Percentiles rank a stretch among this genome's conserved stretches.
These are phyloP conservation scores for Rachycentron canadum DNA, from an alignment of 2,797 vertebrate species.

Conservation along the genomic window DNA sequence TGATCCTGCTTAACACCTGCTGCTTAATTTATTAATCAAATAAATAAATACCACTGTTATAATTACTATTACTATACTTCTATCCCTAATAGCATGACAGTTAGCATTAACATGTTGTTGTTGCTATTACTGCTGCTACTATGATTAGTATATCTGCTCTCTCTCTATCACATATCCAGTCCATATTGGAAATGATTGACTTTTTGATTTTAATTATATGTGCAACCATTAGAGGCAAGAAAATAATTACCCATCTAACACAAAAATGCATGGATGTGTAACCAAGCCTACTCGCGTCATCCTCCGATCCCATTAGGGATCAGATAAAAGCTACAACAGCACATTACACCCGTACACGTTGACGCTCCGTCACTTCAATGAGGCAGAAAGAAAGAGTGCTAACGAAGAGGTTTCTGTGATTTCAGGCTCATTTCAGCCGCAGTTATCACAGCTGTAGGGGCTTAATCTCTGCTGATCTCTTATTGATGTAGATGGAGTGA, in stretches of 20 bases:
- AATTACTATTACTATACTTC: no score
- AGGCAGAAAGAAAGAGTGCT: background rate
- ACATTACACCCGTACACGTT: no score
- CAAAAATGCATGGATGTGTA: background rate
- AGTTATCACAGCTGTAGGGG: background rate
- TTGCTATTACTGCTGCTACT: no score
- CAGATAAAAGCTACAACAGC: background rate
- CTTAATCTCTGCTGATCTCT: background rate
- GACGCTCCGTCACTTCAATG: background rate
- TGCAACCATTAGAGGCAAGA: background rate
- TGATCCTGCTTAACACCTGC: no score
- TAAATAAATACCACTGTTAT: no score
- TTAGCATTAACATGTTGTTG: no score
- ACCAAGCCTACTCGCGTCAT: background rate
- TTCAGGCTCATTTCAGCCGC: background rate
- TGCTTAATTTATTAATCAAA: no score
- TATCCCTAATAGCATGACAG: no score
- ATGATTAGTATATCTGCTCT: no score
- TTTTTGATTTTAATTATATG: background rate
- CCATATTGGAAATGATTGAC: background rate
- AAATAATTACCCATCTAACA: background rate
- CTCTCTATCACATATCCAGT: background rate
- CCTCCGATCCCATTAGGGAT: background rate
- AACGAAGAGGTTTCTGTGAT: background rate
- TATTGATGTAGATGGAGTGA: background rate